Percentiles rank a stretch among this genome's conserved stretches.
Conservation (phyloP, 2,797 vertebrate genomes). For the Xenopus petersii region DNA sequence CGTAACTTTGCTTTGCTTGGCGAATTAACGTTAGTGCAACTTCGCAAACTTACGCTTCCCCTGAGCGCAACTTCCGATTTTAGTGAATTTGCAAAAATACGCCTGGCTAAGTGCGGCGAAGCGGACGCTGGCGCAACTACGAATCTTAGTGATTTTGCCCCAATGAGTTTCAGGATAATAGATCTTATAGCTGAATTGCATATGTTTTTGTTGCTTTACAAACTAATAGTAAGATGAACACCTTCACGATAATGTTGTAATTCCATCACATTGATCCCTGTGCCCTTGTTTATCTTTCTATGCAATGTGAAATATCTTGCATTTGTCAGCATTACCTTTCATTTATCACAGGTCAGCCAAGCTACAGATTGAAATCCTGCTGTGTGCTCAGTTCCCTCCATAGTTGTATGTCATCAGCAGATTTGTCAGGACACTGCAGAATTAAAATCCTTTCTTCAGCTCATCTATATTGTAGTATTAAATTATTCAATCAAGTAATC, state of each 20-base stretch:
- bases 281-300: slow-evolving; percentile 18
- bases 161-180: too few relatives aligned
- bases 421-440: slow-evolving; percentile 25
- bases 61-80: too few relatives aligned
- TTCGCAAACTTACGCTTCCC: too few relatives aligned
- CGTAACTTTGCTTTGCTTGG: too few relatives aligned
- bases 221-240: background rate
- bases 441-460: slow-evolving; percentile 20
- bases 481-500: background rate
- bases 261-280: slow-evolving; percentile 15
- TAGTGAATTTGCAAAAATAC: too few relatives aligned
- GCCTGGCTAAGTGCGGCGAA: too few relatives aligned
- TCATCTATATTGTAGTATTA: slow-evolving; percentile 4
- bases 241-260: background rate
- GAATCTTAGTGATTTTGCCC: too few relatives aligned
- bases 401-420: slow-evolving; percentile 38
- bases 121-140: too few relatives aligned
- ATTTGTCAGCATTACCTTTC: slow-evolving; percentile 33
- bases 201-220: too few relatives aligned
- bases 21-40: too few relatives aligned
- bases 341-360: slow-evolving; percentile 42
- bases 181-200: too few relatives aligned
- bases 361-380: slow-evolving; percentile 34
- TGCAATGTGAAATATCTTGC: slow-evolving; percentile 23
- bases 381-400: slow-evolving; percentile 17